phyloP scores from a whole-genome alignment of 2,113 vertebrate species.

The Percina caprodes region DNA sequence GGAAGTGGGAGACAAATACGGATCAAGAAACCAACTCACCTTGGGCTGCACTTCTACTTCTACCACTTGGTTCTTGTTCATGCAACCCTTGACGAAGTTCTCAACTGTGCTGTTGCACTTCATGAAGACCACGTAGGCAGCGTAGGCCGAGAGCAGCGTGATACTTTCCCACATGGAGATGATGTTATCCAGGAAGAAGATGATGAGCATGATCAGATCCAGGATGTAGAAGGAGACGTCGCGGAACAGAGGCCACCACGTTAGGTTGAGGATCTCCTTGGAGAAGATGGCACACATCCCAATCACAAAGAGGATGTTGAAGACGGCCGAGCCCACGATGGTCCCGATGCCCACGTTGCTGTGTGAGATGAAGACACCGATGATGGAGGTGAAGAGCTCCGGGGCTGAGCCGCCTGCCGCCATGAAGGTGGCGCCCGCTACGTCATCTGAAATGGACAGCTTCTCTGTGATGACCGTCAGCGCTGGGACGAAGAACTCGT shows the following conservation, averaged over 20 bases:
- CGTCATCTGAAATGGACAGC: constrained; percentile 94
- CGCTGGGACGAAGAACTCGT: constrained; percentile 98
- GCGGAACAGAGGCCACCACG: constrained; percentile 98
- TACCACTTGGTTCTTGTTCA: constrained; percentile 95
- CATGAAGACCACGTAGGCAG: constrained; percentile 96
- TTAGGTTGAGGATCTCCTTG: constrained; percentile 95
- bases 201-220: constrained; percentile 95
- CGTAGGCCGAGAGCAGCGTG: constrained; percentile 88
- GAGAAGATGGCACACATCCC: constrained; percentile 99
- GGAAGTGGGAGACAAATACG: neutral
- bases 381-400: constrained; percentile 98
- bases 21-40: constrained; percentile 84
- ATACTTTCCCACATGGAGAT: constrained; percentile 96
- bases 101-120: constrained; percentile 95
- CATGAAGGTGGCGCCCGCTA: constrained; percentile 98
- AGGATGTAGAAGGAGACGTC: constrained; percentile 98
- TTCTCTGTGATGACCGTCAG: constrained; percentile 98
- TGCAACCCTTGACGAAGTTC: constrained; percentile 87
- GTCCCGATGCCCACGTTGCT: constrained; percentile 99
- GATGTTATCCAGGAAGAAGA: constrained; percentile 97
- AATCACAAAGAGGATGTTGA: constrained; percentile 99
- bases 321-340: constrained; percentile 97
- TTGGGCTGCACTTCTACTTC: constrained; percentile 94
- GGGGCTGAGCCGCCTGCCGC: constrained; percentile 97
- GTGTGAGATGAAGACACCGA: constrained; percentile 97